These are phyloP conservation scores for Actinopyga echinites DNA, from an alignment of 53 echinoderm and acorn worm species.

Conservation along the genomic window DNA sequence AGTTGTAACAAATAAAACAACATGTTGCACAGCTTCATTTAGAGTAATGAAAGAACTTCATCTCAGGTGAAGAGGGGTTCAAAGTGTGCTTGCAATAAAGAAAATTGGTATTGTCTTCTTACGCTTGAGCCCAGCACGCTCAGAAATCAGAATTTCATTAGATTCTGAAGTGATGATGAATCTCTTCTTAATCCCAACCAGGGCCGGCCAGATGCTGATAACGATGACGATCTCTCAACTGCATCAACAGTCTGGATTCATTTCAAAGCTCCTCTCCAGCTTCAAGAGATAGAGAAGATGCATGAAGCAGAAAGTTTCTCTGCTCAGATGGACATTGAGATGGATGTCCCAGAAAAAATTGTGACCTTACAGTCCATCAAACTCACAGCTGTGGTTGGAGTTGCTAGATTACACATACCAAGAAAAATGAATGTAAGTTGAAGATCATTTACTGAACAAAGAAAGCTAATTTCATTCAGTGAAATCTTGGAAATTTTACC, in stretches of 20 bases:
- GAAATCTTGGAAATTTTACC: no score
- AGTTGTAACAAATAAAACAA: no score
- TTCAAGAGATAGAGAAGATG: constrained; percentile 4
- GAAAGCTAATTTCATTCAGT: no score
- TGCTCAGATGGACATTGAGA: constrained; percentile 70
- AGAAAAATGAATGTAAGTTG: constrained; percentile 60
- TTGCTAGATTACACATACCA: constrained; percentile 80
- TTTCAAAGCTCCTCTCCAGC: constrained; percentile 49
- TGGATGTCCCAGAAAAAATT: constrained; percentile 77
- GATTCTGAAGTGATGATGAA: no score
- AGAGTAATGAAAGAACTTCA: background rate
- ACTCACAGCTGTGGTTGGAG: constrained; percentile 65
- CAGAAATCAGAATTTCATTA: no score
- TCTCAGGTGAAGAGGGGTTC: no score
- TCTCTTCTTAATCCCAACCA: background rate
- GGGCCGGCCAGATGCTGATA: constrained; percentile 33
- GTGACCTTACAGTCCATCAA: constrained; percentile 62
- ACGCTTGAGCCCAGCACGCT: no score
- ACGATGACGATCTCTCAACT: constrained; percentile 36
- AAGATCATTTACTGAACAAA: no score
- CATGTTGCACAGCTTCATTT: background rate
- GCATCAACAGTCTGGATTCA: constrained; percentile 64
- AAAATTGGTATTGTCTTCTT: no score
- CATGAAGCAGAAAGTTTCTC: constrained; percentile 61
- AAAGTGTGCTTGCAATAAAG: no score